A percentile compares a stretch with the other conserved stretches of the same genome.
Conservation (phyloP, 2,888 invertebrate species). For the Mimas tiliae region DNA sequence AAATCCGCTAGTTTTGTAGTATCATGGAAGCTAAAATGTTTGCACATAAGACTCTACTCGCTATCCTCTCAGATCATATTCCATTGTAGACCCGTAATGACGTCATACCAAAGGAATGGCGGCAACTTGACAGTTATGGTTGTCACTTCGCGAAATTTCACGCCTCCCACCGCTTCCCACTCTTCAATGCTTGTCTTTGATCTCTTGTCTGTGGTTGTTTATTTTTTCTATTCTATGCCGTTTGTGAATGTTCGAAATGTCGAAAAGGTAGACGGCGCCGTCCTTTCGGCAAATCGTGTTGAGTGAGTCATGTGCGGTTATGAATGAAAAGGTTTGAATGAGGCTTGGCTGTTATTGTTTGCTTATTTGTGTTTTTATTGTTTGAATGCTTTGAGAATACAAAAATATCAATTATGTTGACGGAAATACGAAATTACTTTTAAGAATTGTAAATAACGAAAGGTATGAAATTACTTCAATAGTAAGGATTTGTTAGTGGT, state of each 20-base stretch:
- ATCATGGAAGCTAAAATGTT: too few species aligned
- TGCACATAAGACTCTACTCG: too few species aligned
- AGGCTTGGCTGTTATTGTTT: not conserved
- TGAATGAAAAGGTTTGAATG: slow-evolving; percentile 20
- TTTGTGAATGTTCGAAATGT: slow-evolving; percentile 6
- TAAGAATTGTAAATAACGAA: not conserved
- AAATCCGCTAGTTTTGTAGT: too few species aligned
- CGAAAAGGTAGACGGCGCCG: not conserved
- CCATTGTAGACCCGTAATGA: not conserved
- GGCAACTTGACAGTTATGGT: not conserved
- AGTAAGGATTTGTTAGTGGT: too few species aligned
- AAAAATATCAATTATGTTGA: not conserved
- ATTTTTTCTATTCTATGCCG: slow-evolving; percentile 4
- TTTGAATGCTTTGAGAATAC: not conserved
- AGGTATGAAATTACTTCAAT: too few species aligned
- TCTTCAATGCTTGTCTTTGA: not conserved
- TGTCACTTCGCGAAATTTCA: not conserved
- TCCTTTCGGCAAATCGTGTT: not conserved
- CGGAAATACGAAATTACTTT: not conserved
- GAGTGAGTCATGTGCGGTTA: slow-evolving; percentile 7
- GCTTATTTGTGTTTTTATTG: not conserved
- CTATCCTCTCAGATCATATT: not conserved
- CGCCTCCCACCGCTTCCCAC: not conserved
- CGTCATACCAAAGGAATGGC: slow-evolving; percentile 9
- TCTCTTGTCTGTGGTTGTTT: slow-evolving; percentile 4